Evolutionary conservation across 2,113 vertebrate species (phyloP).

Genomic region (Argyrosomus japonicus): DNA sequence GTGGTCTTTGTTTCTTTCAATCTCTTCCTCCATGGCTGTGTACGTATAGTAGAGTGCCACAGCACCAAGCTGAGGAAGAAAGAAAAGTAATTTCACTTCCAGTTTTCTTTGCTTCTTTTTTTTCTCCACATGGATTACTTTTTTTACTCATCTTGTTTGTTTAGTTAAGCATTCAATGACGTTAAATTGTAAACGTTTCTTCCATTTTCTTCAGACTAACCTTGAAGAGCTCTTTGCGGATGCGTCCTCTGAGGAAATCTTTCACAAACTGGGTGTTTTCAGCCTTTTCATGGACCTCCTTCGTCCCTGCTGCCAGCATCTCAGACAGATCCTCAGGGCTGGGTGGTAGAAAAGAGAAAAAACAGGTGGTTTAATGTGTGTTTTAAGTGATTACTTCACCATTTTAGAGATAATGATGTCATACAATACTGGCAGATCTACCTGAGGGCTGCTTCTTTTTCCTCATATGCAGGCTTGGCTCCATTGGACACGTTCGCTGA

Average conservation of each 20-base stretch:
- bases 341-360: not conserved
- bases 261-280: conserved; percentile 97
- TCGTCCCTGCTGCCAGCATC: conserved; percentile 94
- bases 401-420: not conserved
- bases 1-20: conserved; percentile 92
- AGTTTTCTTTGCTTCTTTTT: not conserved
- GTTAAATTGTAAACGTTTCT: not conserved
- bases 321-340: conserved; percentile 93
- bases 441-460: conserved; percentile 67
- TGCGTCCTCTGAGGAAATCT: conserved; percentile 94
- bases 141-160: not conserved
- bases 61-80: conserved; percentile 86
- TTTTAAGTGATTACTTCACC: not conserved
- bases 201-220: conserved; percentile 73
- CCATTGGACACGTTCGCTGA: conserved; percentile 64
- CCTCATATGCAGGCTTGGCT: conserved; percentile 55
- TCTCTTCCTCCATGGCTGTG: conserved; percentile 94
- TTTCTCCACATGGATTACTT: not conserved
- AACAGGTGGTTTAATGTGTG: not conserved
- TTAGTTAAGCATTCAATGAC: not conserved
- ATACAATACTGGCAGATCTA: conserved; percentile 22
- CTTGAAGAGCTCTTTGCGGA: conserved; percentile 94
- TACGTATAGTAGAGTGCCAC: conserved; percentile 95
- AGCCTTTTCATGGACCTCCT: conserved; percentile 92
- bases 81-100: not conserved